Evolutionary conservation across 2,113 vertebrate genomes (phyloP), one percentile per base, ranked within the genome.

Genomic region (Phalacrocorax pelagicus): DNA sequence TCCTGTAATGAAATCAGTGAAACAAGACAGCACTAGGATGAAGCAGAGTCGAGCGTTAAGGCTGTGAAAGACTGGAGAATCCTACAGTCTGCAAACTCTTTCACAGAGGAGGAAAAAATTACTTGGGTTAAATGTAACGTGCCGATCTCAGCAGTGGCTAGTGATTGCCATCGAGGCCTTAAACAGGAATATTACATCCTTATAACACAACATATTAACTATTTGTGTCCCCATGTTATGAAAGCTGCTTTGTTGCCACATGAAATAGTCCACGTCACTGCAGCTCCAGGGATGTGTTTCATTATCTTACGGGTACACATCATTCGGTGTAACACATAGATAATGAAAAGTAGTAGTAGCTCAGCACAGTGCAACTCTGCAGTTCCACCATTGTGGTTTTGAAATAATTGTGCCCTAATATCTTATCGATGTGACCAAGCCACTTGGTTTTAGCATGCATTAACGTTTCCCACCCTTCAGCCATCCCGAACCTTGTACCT

Each of bases 191-290:
- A 42, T 61, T 61, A 2, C 19, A 11, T 61, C 27, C 36, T 75
- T 11, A 6, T 10, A 75, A 30, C 36, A 46, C 52, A 72, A 19
- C 38, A 22, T 23, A 42, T 46, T 66, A 49, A 26, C 5, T 18
- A 32, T 78, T n/a, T 2, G 5, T 14, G 0, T 49, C 81, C 38
- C 47, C 9, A 0, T 63, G 6, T 78, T 78, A 44, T 5, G 47
- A 87, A 79, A 95, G 73, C 27, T 77, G 23, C 81, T 74, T 27
- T 4, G 1, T 16, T 85, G 29, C 72, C 59, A 51, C 44, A 9
- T 49, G 52, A 63, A 86, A 42, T 18, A 34, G 61, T 21, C 49
- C 19, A 5, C 4, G 4, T 67, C 38, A 5, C 67, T n/a, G 32
- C 14, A 47, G 71, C 82, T 81, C 30, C 2, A 2, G 69, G 52